Conservation (phyloP, 2,888 invertebrate genomes). For the Thereva nobilitata region DNA sequence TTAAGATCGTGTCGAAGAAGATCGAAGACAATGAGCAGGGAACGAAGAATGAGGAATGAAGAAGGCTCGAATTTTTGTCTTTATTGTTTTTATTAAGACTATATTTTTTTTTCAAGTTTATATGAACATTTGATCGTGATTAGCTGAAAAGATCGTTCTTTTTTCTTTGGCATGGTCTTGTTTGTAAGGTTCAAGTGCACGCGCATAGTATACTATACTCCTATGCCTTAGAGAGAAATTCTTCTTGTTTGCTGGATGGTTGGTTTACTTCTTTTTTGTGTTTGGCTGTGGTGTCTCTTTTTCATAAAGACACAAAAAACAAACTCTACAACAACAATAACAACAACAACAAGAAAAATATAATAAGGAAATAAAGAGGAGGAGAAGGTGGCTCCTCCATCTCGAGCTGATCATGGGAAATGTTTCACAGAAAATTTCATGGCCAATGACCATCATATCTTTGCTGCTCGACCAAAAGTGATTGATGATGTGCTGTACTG, state of each 20-base stretch:
- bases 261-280: too few relatives aligned
- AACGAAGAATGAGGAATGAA: constrained; percentile 5
- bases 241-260: too few relatives aligned
- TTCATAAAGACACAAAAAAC: not conserved
- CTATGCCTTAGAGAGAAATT: too few relatives aligned
- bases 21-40: not conserved
- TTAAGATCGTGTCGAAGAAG: constrained; percentile 8
- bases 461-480: not conserved
- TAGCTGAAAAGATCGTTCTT: constrained; percentile 24
- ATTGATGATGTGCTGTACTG: constrained; percentile 36
- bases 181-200: constrained; percentile 17
- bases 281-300: too few relatives aligned
- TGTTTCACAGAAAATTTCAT: constrained; percentile 30
- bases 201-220: constrained; percentile 14
- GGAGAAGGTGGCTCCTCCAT: not conserved
- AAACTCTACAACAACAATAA: not conserved
- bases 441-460: constrained; percentile 23
- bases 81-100: not conserved
- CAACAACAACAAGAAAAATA: not conserved
- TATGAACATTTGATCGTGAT: constrained; percentile 33
- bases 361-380: not conserved
- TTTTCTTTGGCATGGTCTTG: not conserved
- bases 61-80: not conserved
- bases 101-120: constrained; percentile 13
- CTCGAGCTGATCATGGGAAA: constrained; percentile 18